Conservation (phyloP, 1,140 invertebrate species). For the Archivesica marissinica region DNA sequence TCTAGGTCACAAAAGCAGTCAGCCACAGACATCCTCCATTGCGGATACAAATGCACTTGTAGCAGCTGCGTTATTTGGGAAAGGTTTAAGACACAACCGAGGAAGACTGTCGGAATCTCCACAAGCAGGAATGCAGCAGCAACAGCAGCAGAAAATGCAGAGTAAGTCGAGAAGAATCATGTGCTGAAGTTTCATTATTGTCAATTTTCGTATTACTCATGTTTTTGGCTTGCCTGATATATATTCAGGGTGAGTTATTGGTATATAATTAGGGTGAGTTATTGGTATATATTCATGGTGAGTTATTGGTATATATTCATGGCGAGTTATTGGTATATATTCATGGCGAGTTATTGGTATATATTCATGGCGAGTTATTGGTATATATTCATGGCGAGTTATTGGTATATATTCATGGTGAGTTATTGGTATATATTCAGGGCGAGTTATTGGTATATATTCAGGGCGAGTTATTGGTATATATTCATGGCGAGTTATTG, state of each 20-base stretch:
- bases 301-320: background rate
- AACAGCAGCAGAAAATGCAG: constrained; percentile 69
- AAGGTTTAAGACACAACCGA: constrained; percentile 88
- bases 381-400: too few relatives aligned
- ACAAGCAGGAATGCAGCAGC: constrained; percentile 67
- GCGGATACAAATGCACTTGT: constrained; percentile 95
- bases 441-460: too few relatives aligned
- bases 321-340: background rate
- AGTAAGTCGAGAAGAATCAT: constrained; percentile 43
- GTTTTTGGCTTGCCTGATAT: background rate
- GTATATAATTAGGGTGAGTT: background rate
- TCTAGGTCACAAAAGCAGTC: constrained; percentile 87
- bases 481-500: too few relatives aligned
- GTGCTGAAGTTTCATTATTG: background rate
- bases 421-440: too few relatives aligned
- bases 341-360: background rate
- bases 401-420: too few relatives aligned
- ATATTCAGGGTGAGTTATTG: background rate
- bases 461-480: too few relatives aligned
- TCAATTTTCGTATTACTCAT: background rate
- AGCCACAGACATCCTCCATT: constrained; percentile 92
- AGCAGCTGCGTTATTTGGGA: constrained; percentile 94
- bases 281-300: background rate
- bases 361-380: too few relatives aligned
- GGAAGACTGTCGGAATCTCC: constrained; percentile 64